phyloP scores from a whole-genome alignment of 1,140 invertebrate genomes.

The Coelopa frigida region DNA sequence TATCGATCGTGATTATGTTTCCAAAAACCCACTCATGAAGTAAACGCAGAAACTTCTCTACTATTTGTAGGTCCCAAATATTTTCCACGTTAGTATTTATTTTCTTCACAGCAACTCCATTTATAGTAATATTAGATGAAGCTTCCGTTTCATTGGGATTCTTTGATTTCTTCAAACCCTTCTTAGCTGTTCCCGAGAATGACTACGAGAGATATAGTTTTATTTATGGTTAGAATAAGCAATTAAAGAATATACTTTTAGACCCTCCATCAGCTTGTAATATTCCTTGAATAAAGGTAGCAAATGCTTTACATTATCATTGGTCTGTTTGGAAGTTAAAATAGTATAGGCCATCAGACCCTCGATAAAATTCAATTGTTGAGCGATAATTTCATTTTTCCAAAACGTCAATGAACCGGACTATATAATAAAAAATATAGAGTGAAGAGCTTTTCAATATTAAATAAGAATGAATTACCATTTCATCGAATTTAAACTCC shows the following conservation, averaged over 20 bases:
- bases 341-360: constrained; percentile 30
- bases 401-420: constrained; percentile 1
- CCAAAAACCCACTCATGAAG: constrained; percentile 32
- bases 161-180: constrained; percentile 20
- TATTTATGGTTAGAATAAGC: neutral
- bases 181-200: constrained; percentile 1
- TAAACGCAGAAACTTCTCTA: constrained; percentile 29
- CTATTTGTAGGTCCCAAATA: constrained; percentile 36
- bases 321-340: constrained; percentile 24
- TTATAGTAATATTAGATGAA: constrained; percentile 26
- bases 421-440: neutral
- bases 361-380: constrained; percentile 38
- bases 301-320: constrained; percentile 24
- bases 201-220: neutral
- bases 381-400: constrained; percentile 29
- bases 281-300: constrained; percentile 34
- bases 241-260: constrained; percentile 14
- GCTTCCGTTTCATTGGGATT: constrained; percentile 10
- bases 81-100: constrained; percentile 27
- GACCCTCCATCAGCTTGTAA: constrained; percentile 20
- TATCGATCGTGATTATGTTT: neutral
- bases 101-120: constrained; percentile 22
- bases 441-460: neutral
- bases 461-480: constrained; percentile 22
- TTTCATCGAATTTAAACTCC: constrained; percentile 24